phyloP scores from a whole-genome alignment of 2,888 invertebrate species.

The Drosophila yooni region DNA sequence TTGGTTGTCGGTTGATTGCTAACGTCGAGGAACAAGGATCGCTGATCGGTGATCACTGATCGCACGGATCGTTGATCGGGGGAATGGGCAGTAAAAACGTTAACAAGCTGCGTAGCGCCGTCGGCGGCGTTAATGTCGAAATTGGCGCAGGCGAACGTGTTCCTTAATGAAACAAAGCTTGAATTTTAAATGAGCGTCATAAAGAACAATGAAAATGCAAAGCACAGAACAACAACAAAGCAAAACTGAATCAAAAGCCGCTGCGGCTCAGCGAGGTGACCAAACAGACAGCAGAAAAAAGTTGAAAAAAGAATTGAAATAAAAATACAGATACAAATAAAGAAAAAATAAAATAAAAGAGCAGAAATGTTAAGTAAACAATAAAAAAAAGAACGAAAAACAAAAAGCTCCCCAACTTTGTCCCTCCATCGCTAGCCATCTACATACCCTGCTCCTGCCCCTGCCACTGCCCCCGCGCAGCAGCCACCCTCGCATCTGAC shows the following conservation, averaged over 20 bases:
- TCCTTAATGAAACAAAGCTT: slow-evolving; percentile 82
- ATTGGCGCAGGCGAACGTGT: slow-evolving; percentile 76
- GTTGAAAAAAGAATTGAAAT: slow-evolving; percentile 14
- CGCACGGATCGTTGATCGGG: slow-evolving; percentile 15
- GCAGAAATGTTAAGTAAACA: slow-evolving; percentile 75
- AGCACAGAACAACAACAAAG: slow-evolving; percentile 59
- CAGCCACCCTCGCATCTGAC: slow-evolving; percentile 2
- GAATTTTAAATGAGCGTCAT: slow-evolving; percentile 84
- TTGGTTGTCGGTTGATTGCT: slow-evolving; percentile 48
- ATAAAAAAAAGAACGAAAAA: slow-evolving; percentile 48
- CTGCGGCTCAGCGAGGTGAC: slow-evolving; percentile 26
- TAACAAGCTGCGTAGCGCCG: slow-evolving; percentile 79
- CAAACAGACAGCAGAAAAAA: slow-evolving; percentile 6
- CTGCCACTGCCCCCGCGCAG: background rate
- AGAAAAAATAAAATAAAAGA: slow-evolving; percentile 54
- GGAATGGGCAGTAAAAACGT: slow-evolving; percentile 65
- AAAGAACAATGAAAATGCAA: slow-evolving; percentile 81
- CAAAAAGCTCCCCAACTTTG: slow-evolving; percentile 41
- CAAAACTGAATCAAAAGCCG: slow-evolving; percentile 53
- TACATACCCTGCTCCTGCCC: slow-evolving; percentile 24
- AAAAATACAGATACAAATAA: slow-evolving; percentile 19
- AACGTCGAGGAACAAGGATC: slow-evolving; percentile 34
- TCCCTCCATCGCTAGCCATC: slow-evolving; percentile 28
- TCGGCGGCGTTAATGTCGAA: slow-evolving; percentile 78
- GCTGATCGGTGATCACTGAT: slow-evolving; percentile 22